Conservation (phyloP, 2,797 vertebrate species). For the Fistularia tabacaria region DNA sequence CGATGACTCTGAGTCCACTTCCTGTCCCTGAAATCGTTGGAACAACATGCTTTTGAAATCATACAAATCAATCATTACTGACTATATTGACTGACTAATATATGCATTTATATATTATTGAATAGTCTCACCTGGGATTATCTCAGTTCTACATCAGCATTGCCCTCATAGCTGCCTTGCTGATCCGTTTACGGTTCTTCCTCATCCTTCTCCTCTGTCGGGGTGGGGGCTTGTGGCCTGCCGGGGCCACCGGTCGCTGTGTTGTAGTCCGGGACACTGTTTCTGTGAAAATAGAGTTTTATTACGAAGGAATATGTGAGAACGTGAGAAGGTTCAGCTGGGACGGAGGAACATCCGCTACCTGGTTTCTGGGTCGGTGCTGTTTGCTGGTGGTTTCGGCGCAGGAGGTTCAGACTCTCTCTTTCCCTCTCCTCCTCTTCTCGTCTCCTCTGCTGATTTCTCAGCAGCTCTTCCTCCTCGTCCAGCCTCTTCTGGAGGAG, state of each 20-base stretch:
- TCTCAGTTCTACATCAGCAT: conserved; percentile 73
- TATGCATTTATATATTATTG: background rate
- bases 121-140: conserved; percentile 31
- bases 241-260: conserved; percentile 20
- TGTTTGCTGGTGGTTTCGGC: conserved; percentile 51
- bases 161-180: conserved; percentile 80
- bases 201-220: conserved; percentile 59
- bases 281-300: conserved; percentile 23
- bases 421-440: conserved; percentile 50
- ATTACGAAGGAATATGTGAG: background rate
- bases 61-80: background rate
- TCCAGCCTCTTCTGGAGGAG: conserved; percentile 70
- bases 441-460: conserved; percentile 55
- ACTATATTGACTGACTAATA: background rate
- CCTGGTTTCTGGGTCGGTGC: conserved; percentile 65
- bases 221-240: conserved; percentile 42
- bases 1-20: conserved; percentile 29
- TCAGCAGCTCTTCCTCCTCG: conserved; percentile 68
- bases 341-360: conserved; percentile 15
- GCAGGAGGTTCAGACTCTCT: conserved; percentile 31
- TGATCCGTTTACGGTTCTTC: conserved; percentile 76
- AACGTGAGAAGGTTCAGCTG: background rate
- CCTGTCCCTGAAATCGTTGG: conserved; percentile 37
- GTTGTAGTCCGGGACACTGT: conserved; percentile 44
- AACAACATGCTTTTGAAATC: conserved; percentile 1